A percentile compares a stretch with the other conserved stretches of the same genome.
Evolutionary conservation across 2,797 vertebrate species (phyloP).

Genomic region (Garrulus glandarius): DNA sequence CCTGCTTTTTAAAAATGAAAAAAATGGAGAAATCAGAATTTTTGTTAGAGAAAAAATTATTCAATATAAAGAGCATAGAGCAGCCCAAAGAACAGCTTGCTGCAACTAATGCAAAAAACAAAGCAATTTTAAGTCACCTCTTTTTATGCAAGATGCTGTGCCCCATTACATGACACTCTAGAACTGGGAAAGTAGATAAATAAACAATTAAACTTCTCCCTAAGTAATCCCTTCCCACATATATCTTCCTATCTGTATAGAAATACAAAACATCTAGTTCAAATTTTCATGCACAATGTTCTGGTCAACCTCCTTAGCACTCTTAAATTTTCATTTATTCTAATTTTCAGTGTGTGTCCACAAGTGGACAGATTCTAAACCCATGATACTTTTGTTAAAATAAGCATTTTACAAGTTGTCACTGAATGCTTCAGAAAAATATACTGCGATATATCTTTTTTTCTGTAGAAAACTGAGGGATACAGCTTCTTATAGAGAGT

Average conservation of each 20-base stretch:
- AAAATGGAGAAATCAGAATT: background rate
- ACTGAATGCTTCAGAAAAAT: background rate
- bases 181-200: background rate
- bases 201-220: background rate
- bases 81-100: background rate
- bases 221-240: background rate
- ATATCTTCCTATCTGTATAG: too few species aligned
- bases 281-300: background rate
- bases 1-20: background rate
- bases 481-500: background rate
- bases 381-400: background rate
- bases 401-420: background rate
- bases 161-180: background rate
- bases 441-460: background rate
- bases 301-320: background rate
- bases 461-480: background rate
- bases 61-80: background rate
- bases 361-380: background rate
- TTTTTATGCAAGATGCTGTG: background rate
- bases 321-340: background rate
- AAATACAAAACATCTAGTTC: rapidly evolving
- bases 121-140: background rate
- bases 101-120: background rate
- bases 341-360: background rate
- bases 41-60: background rate